Evolutionary conservation across 2,113 vertebrate genomes (phyloP).

Genomic region (Willisornis vidua): DNA sequence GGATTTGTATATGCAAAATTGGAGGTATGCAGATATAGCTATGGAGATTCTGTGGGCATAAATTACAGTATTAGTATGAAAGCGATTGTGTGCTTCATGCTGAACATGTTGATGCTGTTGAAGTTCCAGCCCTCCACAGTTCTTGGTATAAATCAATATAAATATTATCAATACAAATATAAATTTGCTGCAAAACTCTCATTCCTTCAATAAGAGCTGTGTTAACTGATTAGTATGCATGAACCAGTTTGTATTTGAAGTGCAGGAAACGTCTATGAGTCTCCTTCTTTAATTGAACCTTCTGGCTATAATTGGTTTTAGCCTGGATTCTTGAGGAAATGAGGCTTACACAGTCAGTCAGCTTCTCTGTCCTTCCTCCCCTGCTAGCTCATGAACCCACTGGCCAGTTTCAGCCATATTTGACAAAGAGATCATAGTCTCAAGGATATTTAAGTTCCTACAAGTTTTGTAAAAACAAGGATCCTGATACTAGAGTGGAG

Average conservation of each 20-base stretch:
- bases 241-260: not conserved
- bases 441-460: not conserved
- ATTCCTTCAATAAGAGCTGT: not conserved
- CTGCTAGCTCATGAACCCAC: not conserved
- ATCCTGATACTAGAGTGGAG: not conserved
- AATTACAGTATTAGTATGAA: not conserved
- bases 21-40: not conserved
- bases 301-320: slow-evolving; percentile 54
- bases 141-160: slow-evolving; percentile 1
- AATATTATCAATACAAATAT: not conserved
- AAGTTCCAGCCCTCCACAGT: not conserved
- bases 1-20: not conserved
- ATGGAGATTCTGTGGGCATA: not conserved
- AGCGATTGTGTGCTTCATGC: not conserved
- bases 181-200: slow-evolving; percentile 13
- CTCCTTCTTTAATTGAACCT: slow-evolving; percentile 59
- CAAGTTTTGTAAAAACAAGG: not conserved
- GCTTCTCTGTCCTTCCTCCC: not conserved
- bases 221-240: slow-evolving; percentile 33
- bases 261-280: not conserved
- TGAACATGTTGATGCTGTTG: not conserved
- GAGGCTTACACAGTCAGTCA: not conserved
- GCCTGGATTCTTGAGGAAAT: slow-evolving; percentile 34
- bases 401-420: not conserved
- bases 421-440: not conserved